Evolutionary conservation across 2,888 invertebrate species (phyloP), one percentile per base, ranked within the genome.

Genomic region (Agonum fuliginosum): DNA sequence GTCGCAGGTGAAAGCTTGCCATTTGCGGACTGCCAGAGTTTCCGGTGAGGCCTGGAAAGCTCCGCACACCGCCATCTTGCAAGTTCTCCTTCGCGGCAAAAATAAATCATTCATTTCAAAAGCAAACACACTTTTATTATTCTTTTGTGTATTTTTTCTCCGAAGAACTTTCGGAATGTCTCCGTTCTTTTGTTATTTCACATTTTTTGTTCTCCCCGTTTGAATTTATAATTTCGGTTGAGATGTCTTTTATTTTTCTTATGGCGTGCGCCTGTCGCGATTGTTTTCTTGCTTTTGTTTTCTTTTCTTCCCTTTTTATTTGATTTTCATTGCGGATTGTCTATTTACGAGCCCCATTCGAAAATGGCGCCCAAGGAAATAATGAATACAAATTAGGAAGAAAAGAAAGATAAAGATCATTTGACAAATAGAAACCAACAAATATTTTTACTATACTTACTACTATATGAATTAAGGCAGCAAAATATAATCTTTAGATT

Each of bases 51-150:
- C 12, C 46, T 46, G 46, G 46, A 46, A 46, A 46, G 46, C 12
- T 12, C 46, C 46, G 24, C 5, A 72, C 27, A 30, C 30, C 72
- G 54, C 72, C 37, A 72, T 51, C 34, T 70, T 17, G 22, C 12
- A 5, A 20, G 54, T 48, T 17, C 48, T 17, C 17, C 62, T 22
- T 80, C 80, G 79, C 80, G 72, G 78, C 80, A 79, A 81, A 82
- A 83, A 84, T 83, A 84, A 84, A 84, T 84, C 84, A 83, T 83
- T 84, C 83, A 83, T 83, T 77, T 83, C 80, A 82, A 82, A 83
- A 82, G 83, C 81, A 74, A 78, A 79, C 80, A 83, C 80, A 80
- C 80, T 82, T 82, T 81, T 82, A 82, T 81, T 82, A 81, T 82
- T 81, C 81, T 81, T 81, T 82, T 82, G 82, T 81, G 80, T 80